phyloP scores from a whole-genome alignment of 2,797 vertebrate genomes.

The Cheirogaleus major region DNA sequence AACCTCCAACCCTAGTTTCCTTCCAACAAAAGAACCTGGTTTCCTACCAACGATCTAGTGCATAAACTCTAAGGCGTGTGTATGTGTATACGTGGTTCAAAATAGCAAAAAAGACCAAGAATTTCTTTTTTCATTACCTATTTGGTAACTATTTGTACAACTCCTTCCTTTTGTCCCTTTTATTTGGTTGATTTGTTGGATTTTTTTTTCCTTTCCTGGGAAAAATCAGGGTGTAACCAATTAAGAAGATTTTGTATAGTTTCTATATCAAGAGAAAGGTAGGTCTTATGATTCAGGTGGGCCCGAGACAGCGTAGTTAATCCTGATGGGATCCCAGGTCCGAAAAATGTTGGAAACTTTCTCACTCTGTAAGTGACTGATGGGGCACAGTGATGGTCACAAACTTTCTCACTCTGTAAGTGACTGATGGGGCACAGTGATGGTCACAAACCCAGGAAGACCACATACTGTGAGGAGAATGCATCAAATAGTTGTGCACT shows the following conservation, averaged over 20 bases:
- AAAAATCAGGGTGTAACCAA: neutral
- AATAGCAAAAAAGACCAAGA: neutral
- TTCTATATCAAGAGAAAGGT: conserved; percentile 13
- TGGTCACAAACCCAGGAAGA: neutral
- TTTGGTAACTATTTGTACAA: neutral
- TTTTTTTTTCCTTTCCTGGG: neutral
- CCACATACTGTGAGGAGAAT: neutral
- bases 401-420: neutral
- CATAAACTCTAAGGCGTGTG: neutral
- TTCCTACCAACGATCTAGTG: neutral
- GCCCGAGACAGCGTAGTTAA: neutral
- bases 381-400: neutral
- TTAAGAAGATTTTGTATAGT: neutral
- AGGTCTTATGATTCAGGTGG: neutral
- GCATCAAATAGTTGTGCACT: neutral
- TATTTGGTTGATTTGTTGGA: neutral
- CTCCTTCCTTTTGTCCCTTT: neutral
- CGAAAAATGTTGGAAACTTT: neutral
- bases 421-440: neutral
- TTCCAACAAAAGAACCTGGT: conserved; percentile 52
- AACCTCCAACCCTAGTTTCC: neutral
- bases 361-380: neutral
- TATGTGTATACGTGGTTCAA: neutral
- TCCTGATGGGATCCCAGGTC: neutral
- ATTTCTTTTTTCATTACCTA: conserved; percentile 3